Evolutionary conservation across 2,888 invertebrate species (phyloP).

Genomic region (Archips crataeganus): DNA sequence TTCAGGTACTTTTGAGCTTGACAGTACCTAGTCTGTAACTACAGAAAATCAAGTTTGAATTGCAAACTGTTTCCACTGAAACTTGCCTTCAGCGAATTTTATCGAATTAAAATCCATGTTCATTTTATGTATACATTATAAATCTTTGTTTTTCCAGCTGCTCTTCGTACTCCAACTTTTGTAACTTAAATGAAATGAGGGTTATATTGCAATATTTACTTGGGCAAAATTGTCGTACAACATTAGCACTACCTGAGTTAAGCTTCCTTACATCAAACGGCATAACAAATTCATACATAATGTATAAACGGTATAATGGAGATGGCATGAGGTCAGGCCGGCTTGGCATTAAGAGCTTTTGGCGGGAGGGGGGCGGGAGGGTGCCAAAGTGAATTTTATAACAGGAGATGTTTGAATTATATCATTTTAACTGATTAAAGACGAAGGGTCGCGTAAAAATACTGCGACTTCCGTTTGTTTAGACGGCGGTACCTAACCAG

Average conservation of each 20-base stretch:
- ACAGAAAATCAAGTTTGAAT: neutral
- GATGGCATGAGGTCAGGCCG: slow-evolving; percentile 83
- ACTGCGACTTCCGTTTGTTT: slow-evolving; percentile 43
- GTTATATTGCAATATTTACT: slow-evolving; percentile 50
- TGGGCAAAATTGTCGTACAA: slow-evolving; percentile 67
- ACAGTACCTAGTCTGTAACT: neutral
- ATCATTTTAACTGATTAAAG: slow-evolving; percentile 47
- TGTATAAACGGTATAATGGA: slow-evolving; percentile 86
- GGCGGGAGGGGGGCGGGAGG: slow-evolving; percentile 62
- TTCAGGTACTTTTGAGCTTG: no score
- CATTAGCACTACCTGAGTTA: slow-evolving; percentile 79
- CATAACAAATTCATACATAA: slow-evolving; percentile 86
- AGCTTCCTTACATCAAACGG: slow-evolving; percentile 85
- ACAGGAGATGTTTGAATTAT: slow-evolving; percentile 64
- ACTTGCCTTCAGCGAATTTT: neutral
- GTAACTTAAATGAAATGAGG: slow-evolving; percentile 18
- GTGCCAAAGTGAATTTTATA: slow-evolving; percentile 84
- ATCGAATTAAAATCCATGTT: neutral
- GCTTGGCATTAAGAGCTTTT: slow-evolving; percentile 84
- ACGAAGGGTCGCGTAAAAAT: slow-evolving; percentile 42
- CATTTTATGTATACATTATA: neutral
- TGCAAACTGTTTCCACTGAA: neutral
- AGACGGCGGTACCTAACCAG: neutral
- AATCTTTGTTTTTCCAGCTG: slow-evolving; percentile 15
- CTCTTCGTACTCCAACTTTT: neutral